These are phyloP conservation scores for Notechis scutatus DNA, from an alignment of 2,113 vertebrate genomes.

Conservation along the genomic window DNA sequence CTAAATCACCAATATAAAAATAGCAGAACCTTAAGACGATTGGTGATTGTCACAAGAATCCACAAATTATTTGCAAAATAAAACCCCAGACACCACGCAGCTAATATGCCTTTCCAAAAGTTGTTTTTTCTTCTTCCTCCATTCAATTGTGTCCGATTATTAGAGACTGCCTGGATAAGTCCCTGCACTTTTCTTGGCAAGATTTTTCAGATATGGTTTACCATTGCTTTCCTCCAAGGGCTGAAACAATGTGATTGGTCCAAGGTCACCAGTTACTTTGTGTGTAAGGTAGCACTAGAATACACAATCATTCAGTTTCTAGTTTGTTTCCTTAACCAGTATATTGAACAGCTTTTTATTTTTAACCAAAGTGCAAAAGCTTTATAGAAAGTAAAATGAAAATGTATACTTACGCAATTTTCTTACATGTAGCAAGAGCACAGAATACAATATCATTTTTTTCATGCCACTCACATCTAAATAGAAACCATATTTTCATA, in stretches of 20 bases:
- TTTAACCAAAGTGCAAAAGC: background rate
- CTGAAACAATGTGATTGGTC: background rate
- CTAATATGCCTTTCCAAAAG: background rate
- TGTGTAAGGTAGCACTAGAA: background rate
- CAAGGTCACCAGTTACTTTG: background rate
- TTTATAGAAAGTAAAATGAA: background rate
- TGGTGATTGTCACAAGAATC: background rate
- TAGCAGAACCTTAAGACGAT: background rate
- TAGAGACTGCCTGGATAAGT: background rate
- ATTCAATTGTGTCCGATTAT: background rate
- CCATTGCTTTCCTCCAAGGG: background rate
- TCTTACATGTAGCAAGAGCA: constrained; percentile 77
- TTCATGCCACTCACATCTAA: constrained; percentile 80
- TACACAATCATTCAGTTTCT: background rate
- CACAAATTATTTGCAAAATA: background rate
- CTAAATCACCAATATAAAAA: background rate
- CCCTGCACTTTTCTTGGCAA: background rate
- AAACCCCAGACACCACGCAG: background rate
- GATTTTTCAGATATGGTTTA: background rate
- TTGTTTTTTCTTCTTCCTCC: background rate
- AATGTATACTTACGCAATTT: constrained; percentile 68
- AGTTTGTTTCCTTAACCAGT: background rate
- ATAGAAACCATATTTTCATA: constrained; percentile 11
- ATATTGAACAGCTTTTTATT: background rate
- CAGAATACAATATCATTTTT: constrained; percentile 74